Base-by-base conservation (phyloP, 23 tunicate species). In the Styela plicata region DNA sequence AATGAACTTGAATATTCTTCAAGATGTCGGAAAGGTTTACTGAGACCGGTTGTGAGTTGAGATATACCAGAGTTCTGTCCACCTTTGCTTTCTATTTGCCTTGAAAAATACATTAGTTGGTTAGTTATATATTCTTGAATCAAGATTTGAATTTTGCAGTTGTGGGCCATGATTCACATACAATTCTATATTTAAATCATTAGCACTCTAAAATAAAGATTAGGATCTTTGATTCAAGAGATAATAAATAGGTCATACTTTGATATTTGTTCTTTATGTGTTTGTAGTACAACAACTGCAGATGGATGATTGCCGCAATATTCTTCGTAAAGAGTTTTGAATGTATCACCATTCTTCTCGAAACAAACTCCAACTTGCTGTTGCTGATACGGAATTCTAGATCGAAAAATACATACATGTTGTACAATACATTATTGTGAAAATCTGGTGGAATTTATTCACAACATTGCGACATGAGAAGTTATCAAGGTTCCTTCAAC, bases 241-340 rank as follows among this genome's bases (percentile, higher is more conserved):
- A n/a, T n/a, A n/a, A n/a, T 57, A 57, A 57, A 18, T 18, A 18
- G 20, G 64, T 23, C 73, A 68, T 28, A 64, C 83, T 32, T 65
- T 20, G 73, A 22, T 20, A 80, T 80, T 80, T 80, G 83, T 0
- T 84, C 92, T 74, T 84, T 87, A 73, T 92, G 80, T 52, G 71
- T 76, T 74, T 80, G 92, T 24, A 92, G 74, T 21, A 87, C 84
- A 29, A 75, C 70, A 23, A 92, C 92, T 74, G 92, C 97, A 36
- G 85, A 34, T n/a, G 89, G 97, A 69, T 92, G 97, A 80, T 92
- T 92, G 62, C 80, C 83, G 35, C 89, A 92, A 52, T 87, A 92
- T 35, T 84, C 87, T 21, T 84, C 81, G 52, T 75, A 92, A 67
- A 92, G 62, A 19, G 82, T 31, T 2, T 84, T 83, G 31, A 84